A percentile compares a stretch with the other conserved stretches of the same genome.
These are phyloP conservation scores for Trematocara macrostoma DNA, from an alignment of 2,113 vertebrate genomes.

Conservation along the genomic window DNA sequence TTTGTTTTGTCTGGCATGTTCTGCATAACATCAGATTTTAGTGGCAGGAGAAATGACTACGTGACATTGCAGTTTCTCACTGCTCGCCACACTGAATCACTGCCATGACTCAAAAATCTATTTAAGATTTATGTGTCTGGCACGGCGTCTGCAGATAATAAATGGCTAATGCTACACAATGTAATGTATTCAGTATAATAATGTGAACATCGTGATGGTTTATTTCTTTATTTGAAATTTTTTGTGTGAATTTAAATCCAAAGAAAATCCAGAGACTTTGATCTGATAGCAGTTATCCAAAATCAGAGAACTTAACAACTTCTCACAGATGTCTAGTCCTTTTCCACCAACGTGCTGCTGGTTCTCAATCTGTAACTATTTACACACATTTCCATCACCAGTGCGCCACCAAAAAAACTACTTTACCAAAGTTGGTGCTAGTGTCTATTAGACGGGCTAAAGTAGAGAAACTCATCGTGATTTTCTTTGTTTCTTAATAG, in stretches of 20 bases:
- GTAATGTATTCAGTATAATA: not conserved
- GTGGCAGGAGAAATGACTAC: not conserved
- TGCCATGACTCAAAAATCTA: not conserved
- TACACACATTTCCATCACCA: not conserved
- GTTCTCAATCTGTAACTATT: not conserved
- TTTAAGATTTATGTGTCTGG: not conserved
- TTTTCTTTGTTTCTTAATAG: not conserved
- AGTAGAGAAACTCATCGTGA: not conserved
- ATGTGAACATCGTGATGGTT: not conserved
- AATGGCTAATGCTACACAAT: not conserved
- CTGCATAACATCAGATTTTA: not conserved
- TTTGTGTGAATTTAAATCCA: not conserved
- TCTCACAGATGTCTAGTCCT: not conserved
- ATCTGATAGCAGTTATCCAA: not conserved
- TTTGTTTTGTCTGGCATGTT: not conserved
- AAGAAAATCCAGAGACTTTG: not conserved
- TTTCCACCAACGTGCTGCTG: not conserved
- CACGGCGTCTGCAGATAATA: not conserved
- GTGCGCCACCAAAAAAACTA: rapidly evolving
- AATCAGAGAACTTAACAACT: not conserved
- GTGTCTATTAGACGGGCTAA: not conserved
- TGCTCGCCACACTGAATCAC: not conserved
- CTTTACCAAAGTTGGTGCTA: not conserved
- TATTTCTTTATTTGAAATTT: not conserved
- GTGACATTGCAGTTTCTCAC: not conserved